Conservation (phyloP, 2,797 vertebrate genomes). For the Pseudopleuronectes americanus region DNA sequence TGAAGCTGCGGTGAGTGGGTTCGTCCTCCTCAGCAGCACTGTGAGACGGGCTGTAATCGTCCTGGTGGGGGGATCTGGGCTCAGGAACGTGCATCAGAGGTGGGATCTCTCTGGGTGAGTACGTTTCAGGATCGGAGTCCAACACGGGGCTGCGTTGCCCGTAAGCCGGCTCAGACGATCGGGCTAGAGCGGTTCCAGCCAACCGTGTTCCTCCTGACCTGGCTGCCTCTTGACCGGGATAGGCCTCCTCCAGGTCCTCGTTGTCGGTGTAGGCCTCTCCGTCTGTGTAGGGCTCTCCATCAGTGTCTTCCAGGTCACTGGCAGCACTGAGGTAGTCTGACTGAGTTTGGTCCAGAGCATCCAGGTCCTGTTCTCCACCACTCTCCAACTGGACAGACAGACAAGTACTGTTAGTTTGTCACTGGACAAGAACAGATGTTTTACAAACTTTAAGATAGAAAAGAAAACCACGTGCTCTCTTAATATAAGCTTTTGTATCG, state of each 20-base stretch:
- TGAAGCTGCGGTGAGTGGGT: conserved; percentile 62
- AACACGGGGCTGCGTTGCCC: conserved; percentile 31
- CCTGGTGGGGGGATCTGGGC: conserved; percentile 18
- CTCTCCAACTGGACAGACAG: conserved; percentile 84
- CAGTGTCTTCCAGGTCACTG: conserved; percentile 95
- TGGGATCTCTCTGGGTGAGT: conserved; percentile 63
- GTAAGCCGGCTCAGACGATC: conserved; percentile 88
- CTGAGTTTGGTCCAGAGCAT: conserved; percentile 79
- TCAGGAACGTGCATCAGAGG: conserved; percentile 77
- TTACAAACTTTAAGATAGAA: neutral
- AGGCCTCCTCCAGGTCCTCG: conserved; percentile 87
- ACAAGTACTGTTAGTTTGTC: neutral
- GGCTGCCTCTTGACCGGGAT: conserved; percentile 54
- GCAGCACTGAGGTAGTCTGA: conserved; percentile 92
- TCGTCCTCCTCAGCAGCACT: conserved; percentile 53
- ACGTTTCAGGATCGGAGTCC: conserved; percentile 38
- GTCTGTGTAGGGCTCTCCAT: conserved; percentile 86
- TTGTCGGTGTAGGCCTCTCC: conserved; percentile 87
- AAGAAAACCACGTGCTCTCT: neutral
- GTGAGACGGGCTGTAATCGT: conserved; percentile 40
- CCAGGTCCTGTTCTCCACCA: conserved; percentile 82
- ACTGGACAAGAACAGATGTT: neutral
- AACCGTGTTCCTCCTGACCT: conserved; percentile 52
- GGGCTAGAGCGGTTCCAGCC: conserved; percentile 83
- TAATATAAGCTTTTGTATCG: too few species aligned